A percentile compares a stretch with the other conserved stretches of the same genome.
Conservation (phyloP, 1,140 invertebrate species). For the Triops cancriformis region DNA sequence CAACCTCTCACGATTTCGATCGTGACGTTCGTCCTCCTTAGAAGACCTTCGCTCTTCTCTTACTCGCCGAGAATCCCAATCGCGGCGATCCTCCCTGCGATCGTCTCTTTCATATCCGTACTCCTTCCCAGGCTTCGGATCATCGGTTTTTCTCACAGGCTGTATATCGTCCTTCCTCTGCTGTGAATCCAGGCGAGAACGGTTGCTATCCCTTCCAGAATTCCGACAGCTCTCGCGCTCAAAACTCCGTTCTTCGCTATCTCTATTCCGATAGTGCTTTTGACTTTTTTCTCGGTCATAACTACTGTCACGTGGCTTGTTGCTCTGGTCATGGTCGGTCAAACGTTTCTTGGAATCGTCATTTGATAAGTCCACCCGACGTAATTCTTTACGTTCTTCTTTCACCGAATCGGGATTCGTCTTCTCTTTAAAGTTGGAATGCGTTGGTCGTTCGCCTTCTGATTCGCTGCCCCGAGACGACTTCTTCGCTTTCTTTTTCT, state of each 20-base stretch:
- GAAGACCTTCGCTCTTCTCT: too few relatives aligned
- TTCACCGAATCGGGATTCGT: background rate
- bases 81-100: too few relatives aligned
- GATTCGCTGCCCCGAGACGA: background rate
- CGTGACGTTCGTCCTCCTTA: too few relatives aligned
- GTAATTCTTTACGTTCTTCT: background rate
- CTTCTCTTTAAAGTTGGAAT: background rate
- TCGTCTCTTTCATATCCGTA: too few relatives aligned
- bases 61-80: too few relatives aligned
- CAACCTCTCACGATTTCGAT: too few relatives aligned
- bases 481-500: background rate
- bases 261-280: background rate
- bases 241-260: background rate
- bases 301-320: background rate
- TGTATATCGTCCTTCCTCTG: too few relatives aligned
- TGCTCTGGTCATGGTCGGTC: background rate
- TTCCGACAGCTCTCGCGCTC: background rate
- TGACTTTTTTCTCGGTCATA: background rate
- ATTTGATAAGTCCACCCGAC: background rate
- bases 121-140: too few relatives aligned
- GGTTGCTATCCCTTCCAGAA: background rate
- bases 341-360: background rate
- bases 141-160: too few relatives aligned
- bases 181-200: too few relatives aligned
- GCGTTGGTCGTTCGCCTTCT: background rate